Conservation (phyloP, 2,797 vertebrate species). For the Gadopsis bispinosus region DNA sequence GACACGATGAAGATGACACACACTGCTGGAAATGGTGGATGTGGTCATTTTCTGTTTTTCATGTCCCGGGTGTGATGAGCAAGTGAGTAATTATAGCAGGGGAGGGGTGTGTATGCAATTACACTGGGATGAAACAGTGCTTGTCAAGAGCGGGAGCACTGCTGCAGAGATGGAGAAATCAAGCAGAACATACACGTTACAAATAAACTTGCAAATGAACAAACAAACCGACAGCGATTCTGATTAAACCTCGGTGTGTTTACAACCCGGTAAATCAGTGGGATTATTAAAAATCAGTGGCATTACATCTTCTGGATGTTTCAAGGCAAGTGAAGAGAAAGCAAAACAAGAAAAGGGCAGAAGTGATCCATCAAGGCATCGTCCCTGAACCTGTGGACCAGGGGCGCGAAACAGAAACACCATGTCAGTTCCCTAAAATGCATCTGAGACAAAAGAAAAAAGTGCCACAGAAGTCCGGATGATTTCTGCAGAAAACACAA, state of each 20-base stretch:
- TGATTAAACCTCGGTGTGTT: slow-evolving; percentile 68
- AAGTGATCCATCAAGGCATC: slow-evolving; percentile 55
- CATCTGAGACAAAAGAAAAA: slow-evolving; percentile 17
- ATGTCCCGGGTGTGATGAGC: slow-evolving; percentile 70
- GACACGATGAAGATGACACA: slow-evolving; percentile 52
- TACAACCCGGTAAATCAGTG: slow-evolving; percentile 68
- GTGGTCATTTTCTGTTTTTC: slow-evolving; percentile 71
- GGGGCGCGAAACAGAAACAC: slow-evolving; percentile 7
- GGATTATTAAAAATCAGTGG: slow-evolving; percentile 64
- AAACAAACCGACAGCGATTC: slow-evolving; percentile 61
- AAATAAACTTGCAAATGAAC: slow-evolving; percentile 69
- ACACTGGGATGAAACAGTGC: slow-evolving; percentile 64
- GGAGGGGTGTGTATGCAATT: slow-evolving; percentile 56
- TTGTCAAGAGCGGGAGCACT: slow-evolving; percentile 50
- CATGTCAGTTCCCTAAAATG: background rate
- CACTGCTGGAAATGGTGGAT: slow-evolving; percentile 64
- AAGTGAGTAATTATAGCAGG: slow-evolving; percentile 69
- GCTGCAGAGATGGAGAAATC: slow-evolving; percentile 61
- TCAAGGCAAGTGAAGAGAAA: slow-evolving; percentile 14
- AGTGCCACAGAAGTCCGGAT: background rate
- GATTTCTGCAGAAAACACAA: background rate
- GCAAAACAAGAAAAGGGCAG: slow-evolving; percentile 29
- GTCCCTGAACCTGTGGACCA: slow-evolving; percentile 34
- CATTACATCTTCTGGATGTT: slow-evolving; percentile 46
- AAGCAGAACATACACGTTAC: slow-evolving; percentile 68